A percentile compares a stretch with the other conserved stretches of the same genome.
Conservation (phyloP, 2,797 vertebrate genomes). For the Rhinophrynus dorsalis region DNA sequence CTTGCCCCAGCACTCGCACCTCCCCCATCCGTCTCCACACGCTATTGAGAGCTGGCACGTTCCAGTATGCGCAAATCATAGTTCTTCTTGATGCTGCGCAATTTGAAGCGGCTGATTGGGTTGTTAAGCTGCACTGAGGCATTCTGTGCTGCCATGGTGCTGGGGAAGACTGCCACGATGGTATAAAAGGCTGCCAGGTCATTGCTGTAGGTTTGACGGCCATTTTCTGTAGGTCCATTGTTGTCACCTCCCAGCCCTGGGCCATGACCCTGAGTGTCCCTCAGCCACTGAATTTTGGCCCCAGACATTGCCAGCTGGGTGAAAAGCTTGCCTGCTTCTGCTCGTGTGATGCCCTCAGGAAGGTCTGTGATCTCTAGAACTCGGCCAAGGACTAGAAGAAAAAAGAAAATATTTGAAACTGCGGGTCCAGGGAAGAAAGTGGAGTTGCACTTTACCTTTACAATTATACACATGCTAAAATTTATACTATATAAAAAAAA, state of each 20-base stretch:
- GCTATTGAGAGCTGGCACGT: constrained; percentile 94
- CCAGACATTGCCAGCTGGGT: constrained; percentile 94
- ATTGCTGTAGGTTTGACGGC: constrained; percentile 63
- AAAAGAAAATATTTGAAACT: not conserved
- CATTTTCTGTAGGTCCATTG: constrained; percentile 69
- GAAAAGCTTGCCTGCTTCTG: constrained; percentile 94
- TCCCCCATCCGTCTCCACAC: constrained; percentile 51
- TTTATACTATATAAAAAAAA: too few relatives aligned
- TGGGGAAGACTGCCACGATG: constrained; percentile 96
- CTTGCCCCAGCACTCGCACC: constrained; percentile 14
- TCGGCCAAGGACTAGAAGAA: constrained; percentile 83
- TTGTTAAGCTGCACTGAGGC: constrained; percentile 98
- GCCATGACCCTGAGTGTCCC: constrained; percentile 85
- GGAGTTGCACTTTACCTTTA: too few relatives aligned
- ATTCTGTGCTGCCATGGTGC: constrained; percentile 92
- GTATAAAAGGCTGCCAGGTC: constrained; percentile 97
- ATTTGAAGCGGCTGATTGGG: constrained; percentile 93
- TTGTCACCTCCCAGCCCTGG: constrained; percentile 65
- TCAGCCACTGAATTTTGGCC: constrained; percentile 98
- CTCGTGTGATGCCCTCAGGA: constrained; percentile 94
- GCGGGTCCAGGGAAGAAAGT: too few relatives aligned
- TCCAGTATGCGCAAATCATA: constrained; percentile 95
- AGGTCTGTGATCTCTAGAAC: constrained; percentile 96
- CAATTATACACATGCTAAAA: too few relatives aligned
- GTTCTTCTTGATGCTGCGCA: constrained; percentile 95